phyloP scores from a whole-genome alignment of 92 coral and sea anemone genomes.

The Paragorgia papillata region DNA sequence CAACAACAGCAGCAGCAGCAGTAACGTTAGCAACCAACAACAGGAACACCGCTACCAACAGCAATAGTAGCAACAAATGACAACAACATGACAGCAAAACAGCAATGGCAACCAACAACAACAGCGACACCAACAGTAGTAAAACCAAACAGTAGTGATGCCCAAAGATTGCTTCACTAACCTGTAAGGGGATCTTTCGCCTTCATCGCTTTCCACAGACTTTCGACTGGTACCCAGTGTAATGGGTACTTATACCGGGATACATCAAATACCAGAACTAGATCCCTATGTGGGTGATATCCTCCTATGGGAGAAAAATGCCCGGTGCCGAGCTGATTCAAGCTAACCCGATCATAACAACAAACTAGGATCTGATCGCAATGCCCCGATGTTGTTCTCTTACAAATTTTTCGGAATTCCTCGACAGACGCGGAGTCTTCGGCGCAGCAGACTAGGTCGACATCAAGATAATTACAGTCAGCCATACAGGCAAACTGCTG shows the following conservation, averaged over 20 bases:
- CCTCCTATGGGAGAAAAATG: conserved; percentile 93
- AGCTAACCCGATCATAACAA: conserved; percentile 62
- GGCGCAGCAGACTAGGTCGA: conserved; percentile 59
- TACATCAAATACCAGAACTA: conserved; percentile 77
- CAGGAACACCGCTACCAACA: too few species aligned
- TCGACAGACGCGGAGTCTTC: conserved; percentile 37
- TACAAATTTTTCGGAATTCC: conserved; percentile 51
- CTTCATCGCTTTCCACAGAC: conserved; percentile 72
- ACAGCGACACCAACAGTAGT: too few species aligned
- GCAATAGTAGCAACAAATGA: too few species aligned
- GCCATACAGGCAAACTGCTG: conserved; percentile 87
- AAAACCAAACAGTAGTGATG: too few species aligned
- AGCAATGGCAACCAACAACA: too few species aligned
- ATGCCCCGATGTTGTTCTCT: neutral
- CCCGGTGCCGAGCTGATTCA: conserved; percentile 78
- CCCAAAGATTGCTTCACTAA: conserved; percentile 7
- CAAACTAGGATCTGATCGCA: conserved; percentile 9
- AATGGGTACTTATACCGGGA: conserved; percentile 92
- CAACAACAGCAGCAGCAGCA: too few species aligned
- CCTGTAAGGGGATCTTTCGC: conserved; percentile 71
- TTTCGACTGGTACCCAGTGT: conserved; percentile 76
- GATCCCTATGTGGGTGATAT: conserved; percentile 67
- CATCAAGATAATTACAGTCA: conserved; percentile 71
- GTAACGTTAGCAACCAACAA: too few species aligned
- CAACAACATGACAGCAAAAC: too few species aligned